Conservation (phyloP, 2,113 vertebrate genomes). For the Scophthalmus maximus region DNA sequence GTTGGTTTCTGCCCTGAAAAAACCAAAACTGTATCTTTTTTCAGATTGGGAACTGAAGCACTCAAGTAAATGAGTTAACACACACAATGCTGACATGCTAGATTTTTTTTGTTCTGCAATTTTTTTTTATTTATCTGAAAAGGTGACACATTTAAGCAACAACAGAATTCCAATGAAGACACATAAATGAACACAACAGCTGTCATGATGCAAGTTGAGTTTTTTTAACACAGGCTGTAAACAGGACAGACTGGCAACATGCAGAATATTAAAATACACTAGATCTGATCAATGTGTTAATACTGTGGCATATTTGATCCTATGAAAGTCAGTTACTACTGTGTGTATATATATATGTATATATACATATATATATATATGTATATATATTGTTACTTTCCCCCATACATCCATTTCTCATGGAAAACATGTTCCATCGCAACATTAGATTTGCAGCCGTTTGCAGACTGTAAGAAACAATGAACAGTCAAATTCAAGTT, state of each 20-base stretch:
- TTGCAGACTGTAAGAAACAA: background rate
- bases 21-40: background rate
- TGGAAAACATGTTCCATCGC: background rate
- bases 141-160: background rate
- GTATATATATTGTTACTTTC: too few relatives aligned
- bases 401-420: background rate
- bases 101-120: background rate
- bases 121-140: background rate
- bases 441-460: background rate
- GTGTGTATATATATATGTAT: too few relatives aligned
- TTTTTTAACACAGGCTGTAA: background rate
- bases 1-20: background rate
- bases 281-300: too few relatives aligned
- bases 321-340: too few relatives aligned
- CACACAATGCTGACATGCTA: too few relatives aligned
- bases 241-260: background rate
- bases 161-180: background rate
- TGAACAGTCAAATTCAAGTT: background rate
- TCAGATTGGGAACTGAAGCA: too few relatives aligned
- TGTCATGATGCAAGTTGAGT: background rate
- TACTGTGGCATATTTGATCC: too few relatives aligned
- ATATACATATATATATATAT: too few relatives aligned
- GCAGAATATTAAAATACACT: too few relatives aligned
- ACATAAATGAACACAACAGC: background rate
- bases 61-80: too few relatives aligned